Conservation (phyloP, 2,797 vertebrate species). For the Catamblyrhynchus diadema region DNA sequence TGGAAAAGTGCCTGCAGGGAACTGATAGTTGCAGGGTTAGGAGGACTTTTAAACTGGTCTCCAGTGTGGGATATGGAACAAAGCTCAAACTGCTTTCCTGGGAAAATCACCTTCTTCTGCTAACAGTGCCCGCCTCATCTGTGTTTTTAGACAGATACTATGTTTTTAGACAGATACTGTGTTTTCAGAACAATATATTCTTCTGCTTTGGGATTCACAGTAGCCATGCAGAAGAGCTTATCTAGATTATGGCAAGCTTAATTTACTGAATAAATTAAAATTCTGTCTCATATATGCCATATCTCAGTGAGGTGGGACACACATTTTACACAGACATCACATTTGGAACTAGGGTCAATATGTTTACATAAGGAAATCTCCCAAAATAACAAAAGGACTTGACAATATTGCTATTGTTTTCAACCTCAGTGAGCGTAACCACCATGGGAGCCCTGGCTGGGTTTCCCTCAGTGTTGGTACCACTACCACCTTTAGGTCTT, state of each 20-base stretch:
- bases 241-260: neutral
- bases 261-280: neutral
- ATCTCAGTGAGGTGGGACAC: neutral
- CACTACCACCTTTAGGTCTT: rapidly evolving
- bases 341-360: neutral
- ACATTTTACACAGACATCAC: neutral
- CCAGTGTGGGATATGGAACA: neutral
- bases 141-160: neutral
- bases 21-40: neutral
- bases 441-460: neutral
- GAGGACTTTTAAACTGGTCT: neutral
- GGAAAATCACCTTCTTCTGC: neutral
- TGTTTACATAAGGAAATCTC: neutral
- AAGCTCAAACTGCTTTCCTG: neutral
- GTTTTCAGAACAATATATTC: neutral
- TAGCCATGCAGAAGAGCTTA: neutral
- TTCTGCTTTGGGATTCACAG: neutral
- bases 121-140: neutral
- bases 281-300: neutral
- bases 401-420: neutral
- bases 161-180: neutral
- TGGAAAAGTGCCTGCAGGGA: neutral
- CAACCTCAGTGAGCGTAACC: neutral
- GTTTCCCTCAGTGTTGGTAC: rapidly evolving
- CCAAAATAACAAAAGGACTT: neutral